phyloP scores from a whole-genome alignment of 2,797 vertebrate species.

The Scyliorhinus canicula region DNA sequence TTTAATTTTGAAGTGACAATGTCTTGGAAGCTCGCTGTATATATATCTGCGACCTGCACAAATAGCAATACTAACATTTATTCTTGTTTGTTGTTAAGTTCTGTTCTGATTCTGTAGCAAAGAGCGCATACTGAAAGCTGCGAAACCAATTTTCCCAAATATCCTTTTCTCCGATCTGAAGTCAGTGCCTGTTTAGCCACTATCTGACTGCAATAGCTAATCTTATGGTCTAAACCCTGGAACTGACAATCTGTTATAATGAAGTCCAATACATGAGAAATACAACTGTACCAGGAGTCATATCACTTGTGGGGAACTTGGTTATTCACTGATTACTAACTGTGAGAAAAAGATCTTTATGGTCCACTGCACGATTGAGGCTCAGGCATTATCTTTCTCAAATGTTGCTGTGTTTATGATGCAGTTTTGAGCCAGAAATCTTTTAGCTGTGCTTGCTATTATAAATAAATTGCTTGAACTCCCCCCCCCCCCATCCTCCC shows the following conservation, averaged over 20 bases:
- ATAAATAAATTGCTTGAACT: slow-evolving; percentile 22
- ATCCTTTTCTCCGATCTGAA: neutral
- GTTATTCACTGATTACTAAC: slow-evolving; percentile 33
- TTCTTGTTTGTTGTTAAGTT: neutral
- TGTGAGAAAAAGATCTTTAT: slow-evolving; percentile 27
- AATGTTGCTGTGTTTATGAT: neutral
- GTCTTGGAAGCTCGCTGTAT: no score
- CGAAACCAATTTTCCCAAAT: neutral
- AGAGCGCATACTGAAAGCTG: neutral
- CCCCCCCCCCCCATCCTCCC: no score
- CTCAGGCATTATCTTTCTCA: slow-evolving; percentile 34
- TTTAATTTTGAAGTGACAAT: no score
- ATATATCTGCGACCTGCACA: no score
- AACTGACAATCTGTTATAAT: slow-evolving; percentile 39
- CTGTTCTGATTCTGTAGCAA: neutral
- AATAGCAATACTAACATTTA: no score
- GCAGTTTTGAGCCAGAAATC: neutral
- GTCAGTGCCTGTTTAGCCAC: neutral
- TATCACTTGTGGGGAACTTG: neutral
- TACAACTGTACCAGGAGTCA: no score
- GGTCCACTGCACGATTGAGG: neutral
- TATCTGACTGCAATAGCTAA: neutral
- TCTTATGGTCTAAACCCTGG: neutral
- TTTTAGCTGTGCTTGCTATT: neutral
- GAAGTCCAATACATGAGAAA: slow-evolving; percentile 39